phyloP scores from a whole-genome alignment of 1,140 invertebrate species.

The Philotrypesis tridentata region DNA sequence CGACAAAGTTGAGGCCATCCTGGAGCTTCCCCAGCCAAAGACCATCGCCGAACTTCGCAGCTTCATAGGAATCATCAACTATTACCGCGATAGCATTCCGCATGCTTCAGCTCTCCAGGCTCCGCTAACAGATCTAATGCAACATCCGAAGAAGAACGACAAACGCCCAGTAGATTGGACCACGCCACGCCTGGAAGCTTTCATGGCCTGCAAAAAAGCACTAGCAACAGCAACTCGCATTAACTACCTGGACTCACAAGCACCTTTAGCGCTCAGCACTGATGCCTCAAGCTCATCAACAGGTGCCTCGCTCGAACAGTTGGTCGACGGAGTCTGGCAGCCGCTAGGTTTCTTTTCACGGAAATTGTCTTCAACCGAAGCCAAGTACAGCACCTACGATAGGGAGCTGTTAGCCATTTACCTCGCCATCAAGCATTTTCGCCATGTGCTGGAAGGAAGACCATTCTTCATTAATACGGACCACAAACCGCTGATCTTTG shows the following conservation, averaged over 20 bases:
- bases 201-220: background rate
- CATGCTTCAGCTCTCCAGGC: background rate
- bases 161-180: too few species aligned
- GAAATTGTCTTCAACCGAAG: slow-evolving; percentile 6
- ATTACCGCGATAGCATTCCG: background rate
- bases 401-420: slow-evolving; percentile 58
- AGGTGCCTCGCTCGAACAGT: too few species aligned
- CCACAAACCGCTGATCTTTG: slow-evolving; percentile 58
- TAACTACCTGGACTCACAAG: too few species aligned
- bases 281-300: slow-evolving; percentile 6
- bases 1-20: background rate
- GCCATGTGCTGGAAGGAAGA: too few species aligned
- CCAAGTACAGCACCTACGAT: slow-evolving; percentile 49
- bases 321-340: too few species aligned
- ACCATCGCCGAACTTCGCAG: background rate
- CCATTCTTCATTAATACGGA: slow-evolving; percentile 59
- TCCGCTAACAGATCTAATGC: background rate
- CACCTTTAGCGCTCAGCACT: background rate
- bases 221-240: background rate
- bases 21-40: background rate
- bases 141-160: background rate
- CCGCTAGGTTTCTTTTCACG: too few species aligned
- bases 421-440: too few species aligned
- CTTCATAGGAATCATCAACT: background rate
- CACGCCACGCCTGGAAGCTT: background rate